These are phyloP conservation scores for Pentamera pediparva DNA, from an alignment of 53 echinoderm and acorn worm species.

Conservation along the genomic window DNA sequence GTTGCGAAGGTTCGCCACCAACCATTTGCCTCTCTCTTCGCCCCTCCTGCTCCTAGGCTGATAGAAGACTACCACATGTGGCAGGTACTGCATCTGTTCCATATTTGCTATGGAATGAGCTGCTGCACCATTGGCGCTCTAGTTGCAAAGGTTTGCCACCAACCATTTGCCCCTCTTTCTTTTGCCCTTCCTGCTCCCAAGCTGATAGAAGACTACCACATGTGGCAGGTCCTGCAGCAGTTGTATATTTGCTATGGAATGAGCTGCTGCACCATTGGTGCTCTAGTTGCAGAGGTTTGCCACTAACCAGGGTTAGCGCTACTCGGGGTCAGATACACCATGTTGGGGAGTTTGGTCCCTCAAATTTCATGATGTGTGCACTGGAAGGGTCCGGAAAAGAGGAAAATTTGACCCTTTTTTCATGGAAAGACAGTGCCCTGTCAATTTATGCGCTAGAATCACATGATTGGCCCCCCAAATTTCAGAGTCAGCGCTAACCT, in stretches of 20 bases:
- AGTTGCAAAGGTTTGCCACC: constrained; percentile 56
- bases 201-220: constrained; percentile 58
- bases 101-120: constrained; percentile 43
- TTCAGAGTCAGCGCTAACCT: too few species aligned
- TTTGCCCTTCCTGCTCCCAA: constrained; percentile 27
- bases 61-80: constrained; percentile 72
- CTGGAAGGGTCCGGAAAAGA: too few species aligned
- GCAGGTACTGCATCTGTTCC: constrained; percentile 50
- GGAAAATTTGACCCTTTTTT: too few species aligned
- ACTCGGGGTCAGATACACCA: constrained; percentile 64
- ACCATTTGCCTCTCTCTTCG: too few species aligned
- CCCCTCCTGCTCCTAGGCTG: too few species aligned
- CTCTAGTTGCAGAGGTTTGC: constrained; percentile 42
- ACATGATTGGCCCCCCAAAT: too few species aligned
- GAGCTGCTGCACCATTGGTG: constrained; percentile 38
- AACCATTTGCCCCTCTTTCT: constrained; percentile 78
- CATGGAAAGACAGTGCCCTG: too few species aligned
- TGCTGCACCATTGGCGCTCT: constrained; percentile 49
- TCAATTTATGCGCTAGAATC: too few species aligned
- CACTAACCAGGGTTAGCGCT: constrained; percentile 32
- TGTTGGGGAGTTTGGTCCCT: constrained; percentile 58
- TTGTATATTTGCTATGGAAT: constrained; percentile 45
- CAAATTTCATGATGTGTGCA: too few species aligned
- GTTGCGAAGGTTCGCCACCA: too few species aligned
- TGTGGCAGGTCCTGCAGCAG: constrained; percentile 60